Conservation (phyloP, 2,888 invertebrate genomes). For the Corythucha ciliata region DNA sequence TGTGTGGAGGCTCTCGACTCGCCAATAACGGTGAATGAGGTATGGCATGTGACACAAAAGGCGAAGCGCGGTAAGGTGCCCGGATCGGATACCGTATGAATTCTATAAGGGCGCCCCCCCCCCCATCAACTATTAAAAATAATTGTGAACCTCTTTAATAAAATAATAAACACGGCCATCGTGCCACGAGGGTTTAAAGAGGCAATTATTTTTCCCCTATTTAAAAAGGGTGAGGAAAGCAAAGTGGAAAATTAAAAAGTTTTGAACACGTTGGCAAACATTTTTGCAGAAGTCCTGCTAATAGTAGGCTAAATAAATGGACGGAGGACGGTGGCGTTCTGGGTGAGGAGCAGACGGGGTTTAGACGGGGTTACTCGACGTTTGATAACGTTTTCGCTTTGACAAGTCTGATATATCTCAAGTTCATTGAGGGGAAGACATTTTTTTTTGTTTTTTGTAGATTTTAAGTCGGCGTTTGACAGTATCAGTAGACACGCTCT, state of each 20-base stretch:
- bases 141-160: neutral
- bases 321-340: conserved; percentile 17
- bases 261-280: conserved; percentile 12
- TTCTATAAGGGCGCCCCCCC: neutral
- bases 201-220: conserved; percentile 17
- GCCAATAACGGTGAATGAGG: conserved; percentile 11
- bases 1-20: neutral
- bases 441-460: conserved; percentile 10
- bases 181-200: neutral
- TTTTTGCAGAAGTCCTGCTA: conserved; percentile 19
- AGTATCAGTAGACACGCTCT: conserved; percentile 24
- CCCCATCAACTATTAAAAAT: neutral
- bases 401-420: neutral
- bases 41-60: neutral
- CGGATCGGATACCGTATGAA: conserved; percentile 5
- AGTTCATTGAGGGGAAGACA: neutral
- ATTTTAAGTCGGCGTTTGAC: conserved; percentile 28
- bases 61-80: conserved; percentile 5
- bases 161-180: neutral
- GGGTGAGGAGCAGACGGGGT: conserved; percentile 26
- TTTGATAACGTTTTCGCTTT: conserved; percentile 3
- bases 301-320: conserved; percentile 18
- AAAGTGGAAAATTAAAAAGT: conserved; percentile 21
- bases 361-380: conserved; percentile 6
- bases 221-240: conserved; percentile 14